Conservation (phyloP, 1,140 invertebrate species). For the Lethocerus indicus region DNA sequence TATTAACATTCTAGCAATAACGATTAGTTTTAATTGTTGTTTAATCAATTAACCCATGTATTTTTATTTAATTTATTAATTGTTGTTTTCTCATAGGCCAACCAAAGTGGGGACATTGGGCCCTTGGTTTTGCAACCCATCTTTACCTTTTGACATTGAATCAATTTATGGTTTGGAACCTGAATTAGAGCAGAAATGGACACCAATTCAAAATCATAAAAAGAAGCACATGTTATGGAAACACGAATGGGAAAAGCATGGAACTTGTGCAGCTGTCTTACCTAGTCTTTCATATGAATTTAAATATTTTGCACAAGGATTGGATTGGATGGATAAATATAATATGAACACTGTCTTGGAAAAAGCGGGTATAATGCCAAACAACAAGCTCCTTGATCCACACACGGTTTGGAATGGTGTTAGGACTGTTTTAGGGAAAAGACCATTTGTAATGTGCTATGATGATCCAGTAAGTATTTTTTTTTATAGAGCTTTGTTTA, state of each 20-base stretch:
- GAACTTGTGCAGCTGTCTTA: conserved; percentile 51
- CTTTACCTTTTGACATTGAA: conserved; percentile 41
- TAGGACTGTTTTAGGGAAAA: conserved; percentile 30
- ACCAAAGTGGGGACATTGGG: conserved; percentile 44
- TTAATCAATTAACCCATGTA: conserved; percentile 1
- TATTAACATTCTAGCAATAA: too few relatives aligned
- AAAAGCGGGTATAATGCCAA: conserved; percentile 36
- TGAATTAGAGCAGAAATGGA: conserved; percentile 48
- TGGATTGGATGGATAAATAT: conserved; percentile 41
- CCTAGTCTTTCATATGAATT: conserved; percentile 40
- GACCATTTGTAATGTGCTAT: conserved; percentile 42
- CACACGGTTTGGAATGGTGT: conserved; percentile 37
- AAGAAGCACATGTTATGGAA: conserved; percentile 47
- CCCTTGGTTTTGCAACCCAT: conserved; percentile 47
- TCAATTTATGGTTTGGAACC: conserved; percentile 36
- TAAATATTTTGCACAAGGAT: conserved; percentile 53
- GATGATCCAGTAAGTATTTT: conserved; percentile 24
- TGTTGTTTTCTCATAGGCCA: conserved; percentile 31
- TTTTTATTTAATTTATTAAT: conserved; percentile 3
- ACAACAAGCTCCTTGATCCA: conserved; percentile 34
- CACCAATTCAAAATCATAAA: conserved; percentile 41
- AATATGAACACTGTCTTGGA: conserved; percentile 41
- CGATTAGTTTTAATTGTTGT: background rate
- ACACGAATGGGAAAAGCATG: conserved; percentile 75
- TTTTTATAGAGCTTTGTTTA: background rate